Base-by-base conservation (phyloP, 2,797 vertebrate genomes). In the Muscicapa comitata region DNA sequence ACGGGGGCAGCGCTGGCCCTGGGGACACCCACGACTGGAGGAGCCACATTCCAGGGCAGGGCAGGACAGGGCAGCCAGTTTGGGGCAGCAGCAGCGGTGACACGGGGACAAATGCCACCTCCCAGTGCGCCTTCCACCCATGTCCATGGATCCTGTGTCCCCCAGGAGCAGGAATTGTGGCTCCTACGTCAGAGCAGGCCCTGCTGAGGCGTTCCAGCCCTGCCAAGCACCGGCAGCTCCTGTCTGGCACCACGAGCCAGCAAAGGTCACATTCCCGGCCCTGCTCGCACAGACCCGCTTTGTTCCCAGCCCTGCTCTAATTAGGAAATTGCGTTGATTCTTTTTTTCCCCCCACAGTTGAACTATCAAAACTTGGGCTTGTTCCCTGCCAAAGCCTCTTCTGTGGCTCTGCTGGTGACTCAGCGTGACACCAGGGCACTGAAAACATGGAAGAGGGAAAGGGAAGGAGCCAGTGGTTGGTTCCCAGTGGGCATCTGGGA, bases 231-330 rank as follows among this genome's bases (percentile, higher is more conserved):
- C 18, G 31, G 33, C 54, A 86, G 93, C 92, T 83, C 92, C 88
- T 2, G 28, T 50, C 79, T 38, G 6, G 80, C 79, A 7, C 88
- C 23, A 0, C 1, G 82, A 73, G 79, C 78, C 88, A 37, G 65
- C 88, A 88, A 7, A 95, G 96, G 96, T 95, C 96, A 85, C 91
- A 78, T 94, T 96, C 96, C 88, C 43, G 16, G 71, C 29, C 53
- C 48, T 26, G 15, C 77, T n/a, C 73, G 17, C 21, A 95, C 96
- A 96, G 31, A 77, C 17, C 85, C 1, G 88, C 95, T 96, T 94
- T 93, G 94, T 95, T 93, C 92, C 87, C 92, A 7, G 21, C 38
- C 0, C 72, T 8, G 76, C 82, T 90, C 86, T 83, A 45, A 86
- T 87, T 86, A 93, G 95, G 90, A 78, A 90, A 92, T 42, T 48